A percentile compares a stretch with the other conserved stretches of the same genome.
Conservation (phyloP, 2,888 invertebrate genomes). For the Luffia ferchaultella region DNA sequence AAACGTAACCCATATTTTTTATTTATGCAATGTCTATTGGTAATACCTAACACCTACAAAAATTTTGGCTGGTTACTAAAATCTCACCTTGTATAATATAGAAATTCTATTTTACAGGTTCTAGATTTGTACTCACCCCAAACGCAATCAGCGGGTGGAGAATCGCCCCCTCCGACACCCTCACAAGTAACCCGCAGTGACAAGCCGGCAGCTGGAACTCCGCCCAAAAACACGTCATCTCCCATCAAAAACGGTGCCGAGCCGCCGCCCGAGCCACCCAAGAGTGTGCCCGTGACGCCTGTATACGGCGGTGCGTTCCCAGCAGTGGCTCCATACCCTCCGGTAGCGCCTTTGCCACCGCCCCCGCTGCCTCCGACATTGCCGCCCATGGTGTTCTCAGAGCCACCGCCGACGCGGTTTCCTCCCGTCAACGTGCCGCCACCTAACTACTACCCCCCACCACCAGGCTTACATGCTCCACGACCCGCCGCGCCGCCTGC, state of each 20-base stretch:
- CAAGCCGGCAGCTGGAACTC: conserved; percentile 43
- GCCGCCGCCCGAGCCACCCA: conserved; percentile 28
- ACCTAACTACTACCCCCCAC: conserved; percentile 40
- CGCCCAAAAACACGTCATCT: conserved; percentile 19
- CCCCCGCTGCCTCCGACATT: conserved; percentile 25
- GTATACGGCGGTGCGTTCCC: neutral
- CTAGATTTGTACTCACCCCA: conserved; percentile 90
- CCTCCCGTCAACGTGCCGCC: conserved; percentile 47
- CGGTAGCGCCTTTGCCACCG: neutral
- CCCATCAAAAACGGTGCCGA: conserved; percentile 46
- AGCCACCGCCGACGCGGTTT: conserved; percentile 27
- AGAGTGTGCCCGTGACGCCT: conserved; percentile 30
- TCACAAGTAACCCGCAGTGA: conserved; percentile 66
- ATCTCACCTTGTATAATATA: too few species aligned
- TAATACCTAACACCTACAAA: too few species aligned
- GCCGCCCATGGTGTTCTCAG: conserved; percentile 31
- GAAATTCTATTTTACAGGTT: conserved; percentile 65
- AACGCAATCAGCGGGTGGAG: conserved; percentile 66
- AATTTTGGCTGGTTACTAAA: too few species aligned
- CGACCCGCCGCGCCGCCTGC: conserved; percentile 26
- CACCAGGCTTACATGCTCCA: conserved; percentile 21
- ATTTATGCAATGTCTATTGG: too few species aligned
- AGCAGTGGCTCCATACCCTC: neutral
- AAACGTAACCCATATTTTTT: too few species aligned
- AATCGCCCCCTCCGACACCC: conserved; percentile 71